Evolutionary conservation across 2,888 invertebrate species (phyloP), one percentile per base, ranked within the genome.

Genomic region (Mesorhabditis spiculigera): DNA sequence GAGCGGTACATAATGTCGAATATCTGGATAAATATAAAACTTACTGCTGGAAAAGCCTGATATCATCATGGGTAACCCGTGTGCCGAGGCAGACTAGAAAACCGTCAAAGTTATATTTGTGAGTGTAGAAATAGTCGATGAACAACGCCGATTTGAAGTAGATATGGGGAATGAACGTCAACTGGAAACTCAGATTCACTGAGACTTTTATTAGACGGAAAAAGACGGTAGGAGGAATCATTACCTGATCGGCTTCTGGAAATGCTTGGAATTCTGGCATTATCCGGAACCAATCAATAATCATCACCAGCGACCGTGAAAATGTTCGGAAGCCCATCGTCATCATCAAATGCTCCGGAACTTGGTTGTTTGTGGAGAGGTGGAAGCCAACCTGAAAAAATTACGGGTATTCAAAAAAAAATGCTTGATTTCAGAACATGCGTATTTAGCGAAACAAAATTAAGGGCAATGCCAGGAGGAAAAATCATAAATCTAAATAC

Each of bases 91-190:
- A n/a, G n/a, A 50, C 58, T 13, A 50, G 58, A n/a, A n/a, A 50
- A 50, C 58, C 58, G 58, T 50, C 58, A 50, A 13, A 50, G 58
- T 50, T 50, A n/a, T 50, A 50, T n/a, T 50, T 50, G 1, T 50
- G n/a, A 50, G 58, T 50, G 58, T 50, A 50, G 58, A 13, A 50
- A n/a, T 13, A 50, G n/a, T 50, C 58, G n/a, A 50, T 50, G 58
- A 50, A 50, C 10, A 28, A 28, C 28, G 28, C 8, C n/a, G 58
- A 50, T 50, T 50, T 50, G 58, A 50, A 10, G 58, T 10, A 50
- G 58, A 50, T 50, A 50, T 50, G 8, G 58, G 10, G 8, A n/a
- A 50, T n/a, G n/a, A 50, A n/a, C 8, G 8, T 3, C 58, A 50
- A 10, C 58, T 50, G 58, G n/a, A 50, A 13, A n/a, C 10, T 50